Conservation (phyloP, 2,888 invertebrate species). For the Crepidodera aurea region DNA sequence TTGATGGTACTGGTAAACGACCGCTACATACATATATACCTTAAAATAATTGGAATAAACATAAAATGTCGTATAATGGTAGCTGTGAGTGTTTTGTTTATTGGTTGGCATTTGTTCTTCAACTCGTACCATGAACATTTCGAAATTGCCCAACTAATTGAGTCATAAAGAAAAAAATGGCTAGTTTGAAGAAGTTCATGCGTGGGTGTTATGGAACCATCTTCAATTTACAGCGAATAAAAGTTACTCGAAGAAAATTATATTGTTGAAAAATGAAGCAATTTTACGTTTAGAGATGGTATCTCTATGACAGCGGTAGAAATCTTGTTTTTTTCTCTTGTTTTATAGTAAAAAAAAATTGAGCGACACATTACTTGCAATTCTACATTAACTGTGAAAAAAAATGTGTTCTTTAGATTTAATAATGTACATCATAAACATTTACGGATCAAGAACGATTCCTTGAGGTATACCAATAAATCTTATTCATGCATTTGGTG, state of each 20-base stretch:
- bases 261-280: background rate
- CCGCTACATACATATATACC: constrained; percentile 41
- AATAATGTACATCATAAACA: no score
- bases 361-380: no score
- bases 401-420: no score
- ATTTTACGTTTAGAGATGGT: background rate
- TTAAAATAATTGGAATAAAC: constrained; percentile 48
- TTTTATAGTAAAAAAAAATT: no score
- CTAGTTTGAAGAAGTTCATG: background rate
- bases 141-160: constrained; percentile 31
- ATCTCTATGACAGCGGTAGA: no score
- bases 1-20: constrained; percentile 42
- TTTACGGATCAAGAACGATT: no score
- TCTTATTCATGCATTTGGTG: no score
- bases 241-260: background rate
- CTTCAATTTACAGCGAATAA: constrained; percentile 1
- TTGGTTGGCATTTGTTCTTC: constrained; percentile 33
- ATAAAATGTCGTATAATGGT: constrained; percentile 41
- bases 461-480: no score
- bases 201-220: constrained; percentile 21
- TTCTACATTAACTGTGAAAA: no score
- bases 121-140: constrained; percentile 23
- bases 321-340: no score
- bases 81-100: constrained; percentile 36
- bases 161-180: constrained; percentile 32